A percentile compares a stretch with the other conserved stretches of the same genome.
Evolutionary conservation across 2,113 vertebrate species (phyloP).

Genomic region (Chitala chitala): DNA sequence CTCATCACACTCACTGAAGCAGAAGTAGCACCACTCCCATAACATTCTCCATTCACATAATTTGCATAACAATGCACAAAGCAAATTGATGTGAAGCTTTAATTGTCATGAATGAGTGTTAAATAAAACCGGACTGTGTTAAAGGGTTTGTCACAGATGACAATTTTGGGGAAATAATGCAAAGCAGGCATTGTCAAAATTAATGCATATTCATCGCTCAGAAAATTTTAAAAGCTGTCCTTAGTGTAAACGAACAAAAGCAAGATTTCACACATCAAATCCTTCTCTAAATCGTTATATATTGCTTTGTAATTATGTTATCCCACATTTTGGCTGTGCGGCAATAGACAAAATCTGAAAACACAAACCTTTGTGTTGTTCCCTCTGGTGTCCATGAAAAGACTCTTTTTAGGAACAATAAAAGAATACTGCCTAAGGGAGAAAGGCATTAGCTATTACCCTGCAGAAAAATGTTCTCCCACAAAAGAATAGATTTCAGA

Average conservation of each 20-base stretch:
- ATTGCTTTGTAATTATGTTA: constrained; percentile 14
- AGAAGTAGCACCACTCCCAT: neutral
- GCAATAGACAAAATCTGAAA: constrained; percentile 11
- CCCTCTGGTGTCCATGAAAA: constrained; percentile 6
- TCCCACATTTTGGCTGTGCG: constrained; percentile 10
- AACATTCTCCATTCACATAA: neutral
- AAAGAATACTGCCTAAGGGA: neutral
- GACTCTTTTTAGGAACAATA: constrained; percentile 10
- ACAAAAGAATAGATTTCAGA: neutral
- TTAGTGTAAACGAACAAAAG: neutral
- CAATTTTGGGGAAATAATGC: neutral
- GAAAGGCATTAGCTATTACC: neutral
- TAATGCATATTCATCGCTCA: constrained; percentile 17
- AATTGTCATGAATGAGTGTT: constrained; percentile 2
- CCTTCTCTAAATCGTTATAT: constrained; percentile 1
- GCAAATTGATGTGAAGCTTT: neutral
- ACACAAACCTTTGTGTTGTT: neutral
- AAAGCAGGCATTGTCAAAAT: constrained; percentile 9
- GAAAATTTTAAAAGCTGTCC: neutral
- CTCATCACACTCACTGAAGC: constrained; percentile 8
- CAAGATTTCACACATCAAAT: constrained; percentile 6
- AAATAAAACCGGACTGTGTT: neutral
- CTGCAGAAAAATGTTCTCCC: neutral
- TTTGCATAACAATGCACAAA: constrained; percentile 4
- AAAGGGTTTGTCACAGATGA: neutral